Evolutionary conservation across 1,140 invertebrate species (phyloP).

Genomic region (Pemphigus obesinymphae): DNA sequence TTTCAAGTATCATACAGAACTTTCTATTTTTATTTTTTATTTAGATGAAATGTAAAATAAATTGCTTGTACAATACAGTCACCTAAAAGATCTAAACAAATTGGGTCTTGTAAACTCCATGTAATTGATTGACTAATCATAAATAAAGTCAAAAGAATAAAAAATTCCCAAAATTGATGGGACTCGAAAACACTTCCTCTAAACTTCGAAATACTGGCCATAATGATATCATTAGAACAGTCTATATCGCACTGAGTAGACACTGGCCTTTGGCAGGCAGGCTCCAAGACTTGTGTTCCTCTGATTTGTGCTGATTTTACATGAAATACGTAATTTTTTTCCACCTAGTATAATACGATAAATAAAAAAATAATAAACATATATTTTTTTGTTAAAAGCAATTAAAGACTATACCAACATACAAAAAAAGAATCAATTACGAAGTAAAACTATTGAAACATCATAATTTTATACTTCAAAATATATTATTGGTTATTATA

Average conservation of each 20-base stretch:
- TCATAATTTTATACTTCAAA: no score
- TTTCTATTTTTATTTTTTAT: not conserved
- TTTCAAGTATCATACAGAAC: not conserved
- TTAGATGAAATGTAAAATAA: no score
- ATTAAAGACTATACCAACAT: no score
- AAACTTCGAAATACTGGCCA: not conserved
- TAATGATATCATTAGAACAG: not conserved
- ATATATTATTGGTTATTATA: no score
- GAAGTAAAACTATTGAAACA: no score
- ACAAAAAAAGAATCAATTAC: no score
- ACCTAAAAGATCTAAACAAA: constrained; percentile 75
- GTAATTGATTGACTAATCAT: constrained; percentile 82
- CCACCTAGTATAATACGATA: no score
- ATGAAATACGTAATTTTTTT: not conserved
- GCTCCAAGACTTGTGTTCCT: not conserved
- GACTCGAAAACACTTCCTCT: not conserved
- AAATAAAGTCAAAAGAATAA: constrained; percentile 63
- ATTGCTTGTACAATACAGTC: constrained; percentile 46
- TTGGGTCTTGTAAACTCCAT: constrained; percentile 74
- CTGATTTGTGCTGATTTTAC: not conserved
- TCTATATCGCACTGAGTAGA: not conserved
- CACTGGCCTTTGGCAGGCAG: not conserved
- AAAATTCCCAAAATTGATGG: constrained; percentile 67
- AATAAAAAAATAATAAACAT: no score
- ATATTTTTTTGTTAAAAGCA: no score